These are phyloP conservation scores for Propithecus perrieri DNA, from an alignment of 2,797 vertebrate species.

Conservation along the genomic window DNA sequence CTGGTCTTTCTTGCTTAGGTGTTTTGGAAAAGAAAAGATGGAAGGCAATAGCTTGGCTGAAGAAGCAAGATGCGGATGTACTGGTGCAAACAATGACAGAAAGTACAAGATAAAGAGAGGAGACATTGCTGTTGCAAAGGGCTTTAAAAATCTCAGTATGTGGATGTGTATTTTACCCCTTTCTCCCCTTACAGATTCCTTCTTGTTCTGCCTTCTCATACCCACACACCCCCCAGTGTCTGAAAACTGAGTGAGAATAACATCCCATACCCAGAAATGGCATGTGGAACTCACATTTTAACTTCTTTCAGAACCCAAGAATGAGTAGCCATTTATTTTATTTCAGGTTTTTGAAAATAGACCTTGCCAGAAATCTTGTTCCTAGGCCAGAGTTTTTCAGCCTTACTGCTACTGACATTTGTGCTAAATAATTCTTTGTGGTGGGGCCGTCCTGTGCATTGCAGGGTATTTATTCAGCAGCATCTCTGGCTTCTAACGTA, in stretches of 20 bases:
- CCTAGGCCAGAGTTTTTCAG: background rate
- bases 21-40: background rate
- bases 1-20: background rate
- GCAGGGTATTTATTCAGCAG: background rate
- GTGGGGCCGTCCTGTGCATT: background rate
- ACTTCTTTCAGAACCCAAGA: background rate
- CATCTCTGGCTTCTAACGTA: background rate
- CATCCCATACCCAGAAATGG: background rate
- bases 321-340: background rate
- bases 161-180: background rate
- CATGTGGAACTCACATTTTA: background rate
- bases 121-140: background rate
- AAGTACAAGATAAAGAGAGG: background rate
- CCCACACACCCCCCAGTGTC: background rate
- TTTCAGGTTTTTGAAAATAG: background rate
- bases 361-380: background rate
- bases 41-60: background rate
- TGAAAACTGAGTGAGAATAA: background rate
- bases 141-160: background rate
- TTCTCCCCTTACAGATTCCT: background rate
- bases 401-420: accelerated
- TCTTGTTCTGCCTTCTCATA: background rate
- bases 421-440: background rate
- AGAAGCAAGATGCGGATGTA: too few relatives aligned
- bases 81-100: background rate